Conservation (phyloP, 2,113 vertebrate genomes). For the Canis aureus region DNA sequence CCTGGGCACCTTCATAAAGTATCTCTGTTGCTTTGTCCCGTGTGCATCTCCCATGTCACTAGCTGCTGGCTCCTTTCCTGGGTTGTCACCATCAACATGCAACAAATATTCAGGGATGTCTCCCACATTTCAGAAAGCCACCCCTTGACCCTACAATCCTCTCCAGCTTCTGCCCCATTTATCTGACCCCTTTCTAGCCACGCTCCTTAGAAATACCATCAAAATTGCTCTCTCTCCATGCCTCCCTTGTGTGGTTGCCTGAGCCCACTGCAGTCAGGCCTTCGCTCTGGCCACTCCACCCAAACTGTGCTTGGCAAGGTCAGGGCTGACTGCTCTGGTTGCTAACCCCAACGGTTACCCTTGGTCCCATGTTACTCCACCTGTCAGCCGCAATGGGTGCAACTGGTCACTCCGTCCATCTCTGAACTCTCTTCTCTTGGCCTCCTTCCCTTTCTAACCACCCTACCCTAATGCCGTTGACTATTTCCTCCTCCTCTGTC, state of each 20-base stretch:
- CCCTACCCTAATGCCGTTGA: neutral
- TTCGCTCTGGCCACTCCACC: accelerated
- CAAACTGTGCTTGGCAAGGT: neutral
- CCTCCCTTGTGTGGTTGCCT: neutral
- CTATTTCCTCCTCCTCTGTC: neutral
- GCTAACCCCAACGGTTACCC: neutral
- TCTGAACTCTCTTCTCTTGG: neutral
- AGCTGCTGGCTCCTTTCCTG: neutral
- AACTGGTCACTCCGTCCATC: accelerated
- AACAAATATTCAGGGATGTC: neutral
- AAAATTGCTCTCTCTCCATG: neutral
- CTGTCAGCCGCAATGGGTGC: neutral
- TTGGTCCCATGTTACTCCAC: neutral
- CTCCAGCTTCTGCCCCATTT: too few relatives aligned
- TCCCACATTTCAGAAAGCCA: neutral
- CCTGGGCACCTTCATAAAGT: neutral
- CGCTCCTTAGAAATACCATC: accelerated
- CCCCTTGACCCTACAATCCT: neutral
- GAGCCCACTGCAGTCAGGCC: neutral
- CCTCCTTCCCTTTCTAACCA: neutral
- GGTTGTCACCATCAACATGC: neutral
- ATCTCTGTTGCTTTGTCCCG: neutral
- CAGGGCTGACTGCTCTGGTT: accelerated
- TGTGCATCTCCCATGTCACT: neutral
- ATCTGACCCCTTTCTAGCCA: neutral